Evolutionary conservation across 2,888 invertebrate genomes (phyloP).

Genomic region (Drosophila nr. medialis): DNA sequence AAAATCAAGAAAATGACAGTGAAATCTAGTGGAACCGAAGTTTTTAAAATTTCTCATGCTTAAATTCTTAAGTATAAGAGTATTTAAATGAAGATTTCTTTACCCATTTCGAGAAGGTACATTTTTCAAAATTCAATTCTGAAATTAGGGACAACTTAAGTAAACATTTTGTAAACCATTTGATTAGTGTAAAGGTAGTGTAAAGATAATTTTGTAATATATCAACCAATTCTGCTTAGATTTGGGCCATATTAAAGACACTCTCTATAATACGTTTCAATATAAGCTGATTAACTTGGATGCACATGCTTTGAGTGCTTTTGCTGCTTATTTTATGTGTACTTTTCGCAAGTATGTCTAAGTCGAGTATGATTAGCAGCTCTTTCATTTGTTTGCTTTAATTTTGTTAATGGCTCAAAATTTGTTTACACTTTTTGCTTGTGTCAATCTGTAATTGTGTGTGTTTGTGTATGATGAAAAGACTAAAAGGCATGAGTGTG

Average conservation of each 20-base stretch:
- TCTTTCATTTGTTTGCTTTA: conserved; percentile 53
- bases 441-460: conserved; percentile 22
- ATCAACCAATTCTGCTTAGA: background rate
- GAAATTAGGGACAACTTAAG: background rate
- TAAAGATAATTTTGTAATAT: background rate
- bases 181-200: background rate
- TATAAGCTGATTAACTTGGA: background rate
- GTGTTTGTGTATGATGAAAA: conserved; percentile 25
- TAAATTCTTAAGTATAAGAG: background rate
- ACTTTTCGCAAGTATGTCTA: conserved; percentile 12
- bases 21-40: too few relatives aligned
- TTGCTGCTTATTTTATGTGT: background rate
- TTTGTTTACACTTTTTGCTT: conserved; percentile 60
- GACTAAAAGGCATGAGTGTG: conserved; percentile 27
- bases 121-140: background rate
- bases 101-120: background rate
- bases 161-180: background rate
- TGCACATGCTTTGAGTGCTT: background rate
- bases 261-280: background rate
- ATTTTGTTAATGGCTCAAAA: conserved; percentile 69
- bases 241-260: background rate
- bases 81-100: background rate
- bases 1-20: background rate
- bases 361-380: conserved; percentile 21
- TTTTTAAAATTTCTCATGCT: too few relatives aligned